phyloP scores from a whole-genome alignment of 2,888 invertebrate species.

The Pyrochroa serraticornis region DNA sequence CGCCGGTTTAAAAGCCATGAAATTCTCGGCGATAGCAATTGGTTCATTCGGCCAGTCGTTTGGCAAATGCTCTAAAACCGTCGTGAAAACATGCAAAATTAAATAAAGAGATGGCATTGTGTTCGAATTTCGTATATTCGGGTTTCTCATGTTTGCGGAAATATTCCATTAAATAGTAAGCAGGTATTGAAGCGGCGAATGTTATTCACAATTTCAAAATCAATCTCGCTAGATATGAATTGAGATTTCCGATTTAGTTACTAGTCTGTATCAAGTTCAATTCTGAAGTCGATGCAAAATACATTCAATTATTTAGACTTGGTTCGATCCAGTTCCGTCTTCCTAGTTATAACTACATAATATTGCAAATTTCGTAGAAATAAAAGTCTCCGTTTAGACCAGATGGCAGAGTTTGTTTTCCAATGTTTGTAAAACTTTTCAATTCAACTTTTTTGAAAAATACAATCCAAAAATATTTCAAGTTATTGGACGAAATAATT shows the following conservation, averaged over 20 bases:
- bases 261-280: not conserved
- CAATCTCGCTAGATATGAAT: not conserved
- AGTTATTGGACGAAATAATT: conserved; percentile 34
- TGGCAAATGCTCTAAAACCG: too few relatives aligned
- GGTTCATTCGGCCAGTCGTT: too few relatives aligned
- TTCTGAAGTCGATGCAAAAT: not conserved
- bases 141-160: not conserved
- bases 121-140: not conserved
- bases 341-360: too few relatives aligned
- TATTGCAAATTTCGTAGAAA: too few relatives aligned
- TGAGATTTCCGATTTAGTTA: conserved; percentile 1
- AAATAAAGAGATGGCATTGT: not conserved
- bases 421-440: too few relatives aligned
- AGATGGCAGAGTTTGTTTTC: too few relatives aligned
- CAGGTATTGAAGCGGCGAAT: conserved; percentile 1
- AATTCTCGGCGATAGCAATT: too few relatives aligned
- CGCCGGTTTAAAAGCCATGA: too few relatives aligned
- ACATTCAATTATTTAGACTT: too few relatives aligned
- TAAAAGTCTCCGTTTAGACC: too few relatives aligned
- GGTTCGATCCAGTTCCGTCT: too few relatives aligned
- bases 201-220: not conserved
- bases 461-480: conserved; percentile 28
- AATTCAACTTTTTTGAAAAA: conserved; percentile 25
- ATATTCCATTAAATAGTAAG: conserved; percentile 1
- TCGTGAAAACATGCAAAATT: not conserved